Evolutionary conservation across 2,888 invertebrate genomes (phyloP).

Genomic region (Epinotia nisella): DNA sequence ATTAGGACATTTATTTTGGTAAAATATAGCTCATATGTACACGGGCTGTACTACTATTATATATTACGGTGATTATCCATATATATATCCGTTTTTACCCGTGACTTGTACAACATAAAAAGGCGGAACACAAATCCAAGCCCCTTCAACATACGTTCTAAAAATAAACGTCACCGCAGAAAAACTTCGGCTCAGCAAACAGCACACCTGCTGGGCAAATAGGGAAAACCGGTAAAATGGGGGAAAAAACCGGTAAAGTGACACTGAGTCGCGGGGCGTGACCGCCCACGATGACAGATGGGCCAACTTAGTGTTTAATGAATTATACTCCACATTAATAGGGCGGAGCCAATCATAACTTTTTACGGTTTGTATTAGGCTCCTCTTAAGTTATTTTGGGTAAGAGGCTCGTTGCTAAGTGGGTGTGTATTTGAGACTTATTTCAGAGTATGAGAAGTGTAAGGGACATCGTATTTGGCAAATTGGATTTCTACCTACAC

Average conservation of each 20-base stretch:
- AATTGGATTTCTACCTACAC: background rate
- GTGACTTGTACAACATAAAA: background rate
- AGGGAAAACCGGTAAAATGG: conserved; percentile 26
- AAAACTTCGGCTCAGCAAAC: conserved; percentile 28
- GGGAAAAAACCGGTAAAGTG: conserved; percentile 21
- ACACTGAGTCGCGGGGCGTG: conserved; percentile 36
- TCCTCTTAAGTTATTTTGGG: conserved; percentile 1
- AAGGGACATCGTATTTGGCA: background rate
- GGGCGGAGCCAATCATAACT: conserved; percentile 41
- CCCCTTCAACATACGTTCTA: conserved; percentile 16
- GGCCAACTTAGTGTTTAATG: conserved; percentile 38
- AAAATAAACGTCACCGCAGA: conserved; percentile 23
- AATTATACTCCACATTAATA: conserved; percentile 43
- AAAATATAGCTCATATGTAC: too few relatives aligned
- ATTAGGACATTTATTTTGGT: too few relatives aligned
- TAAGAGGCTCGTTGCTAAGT: background rate
- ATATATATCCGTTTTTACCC: too few relatives aligned
- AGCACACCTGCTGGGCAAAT: conserved; percentile 40
- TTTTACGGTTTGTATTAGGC: conserved; percentile 26
- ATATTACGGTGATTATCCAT: too few relatives aligned
- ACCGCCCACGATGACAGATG: conserved; percentile 34
- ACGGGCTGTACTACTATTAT: too few relatives aligned
- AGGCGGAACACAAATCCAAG: background rate
- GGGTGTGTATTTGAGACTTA: too few relatives aligned
- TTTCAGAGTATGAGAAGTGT: background rate